Base-by-base conservation (phyloP, 2,113 vertebrate genomes). In the Dolichallabes microphthalmus region DNA sequence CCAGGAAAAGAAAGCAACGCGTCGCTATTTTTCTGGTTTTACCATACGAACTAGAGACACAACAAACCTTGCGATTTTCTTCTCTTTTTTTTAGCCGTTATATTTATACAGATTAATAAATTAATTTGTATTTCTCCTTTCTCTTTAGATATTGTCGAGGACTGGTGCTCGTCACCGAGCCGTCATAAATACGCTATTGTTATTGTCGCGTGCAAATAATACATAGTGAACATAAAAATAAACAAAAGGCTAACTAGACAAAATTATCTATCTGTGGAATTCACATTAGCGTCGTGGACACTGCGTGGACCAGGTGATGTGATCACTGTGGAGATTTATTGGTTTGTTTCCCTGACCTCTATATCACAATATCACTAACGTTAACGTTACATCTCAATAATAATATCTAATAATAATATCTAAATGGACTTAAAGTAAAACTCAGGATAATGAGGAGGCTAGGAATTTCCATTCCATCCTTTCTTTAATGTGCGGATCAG, bases 301-400 rank as follows among this genome's bases (percentile, higher is more conserved):
- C 88, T 88, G 88, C 77, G 83, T 88, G 17, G 35, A 61, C 32
- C 11, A n/a, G n/a, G 30, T 25, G 75, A 30, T 20, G 52, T 11
- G 60, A 53, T 22, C 55, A 32, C 25, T 30, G 52, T 10, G 60
- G 22, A 2, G 22, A 17, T 45, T 35, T 45, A 9, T 78, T 27
- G 35, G 22, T 63, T 45, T 80, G 39, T 52, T 52, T 81, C 27
- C 22, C 20, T 75, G 20, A 7, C 71, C 71, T 55, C n/a, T 9
- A 10, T 53, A 15, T 55, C 50, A 15, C 50, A 27, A 30, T 20
- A 57, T 30, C 73, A 53, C 4, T 15, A 45, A 45, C 45, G 45
- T 45, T 45, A 45, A 45, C 7, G 45, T 45, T 45, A 53, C 2
- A 8, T 27, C 74, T 55, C 4, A 55, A 1, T 7, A 14, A 8